Evolutionary conservation across 2,888 invertebrate species (phyloP), one percentile per base, ranked within the genome.

Genomic region (Cybosia mesomella): DNA sequence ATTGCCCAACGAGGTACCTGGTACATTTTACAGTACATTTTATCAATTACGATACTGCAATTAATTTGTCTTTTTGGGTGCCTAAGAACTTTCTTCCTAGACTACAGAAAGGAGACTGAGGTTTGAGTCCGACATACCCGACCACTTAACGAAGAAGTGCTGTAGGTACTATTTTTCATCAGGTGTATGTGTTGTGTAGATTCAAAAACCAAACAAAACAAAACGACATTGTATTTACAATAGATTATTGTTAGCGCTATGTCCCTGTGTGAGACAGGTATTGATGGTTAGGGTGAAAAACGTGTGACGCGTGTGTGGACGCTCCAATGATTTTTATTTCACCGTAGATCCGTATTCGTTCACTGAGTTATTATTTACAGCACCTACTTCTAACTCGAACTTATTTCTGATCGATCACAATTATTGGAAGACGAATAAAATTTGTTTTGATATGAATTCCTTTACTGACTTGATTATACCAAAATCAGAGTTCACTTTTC

Each of bases 201-300:
- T 55, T 22, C 21, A 1, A 13, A 55, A 55, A 58, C n/a, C 10
- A 32, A 62, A 53, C 15, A 62, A 43, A 53, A 62, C 53, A 53
- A 32, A 34, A 34, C 15, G 21, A 34, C 28, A 32, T 34, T 34
- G 53, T 21, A 62, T 54, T 62, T 62, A 60, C 62, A 53, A 62
- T 53, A 61, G 49, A 49, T 32, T 53, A 62, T 54, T 62, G 62
- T 53, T 62, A 21, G 28, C 21, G 53, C 21, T 34, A 22, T 54
- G 15, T 53, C 4, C 21, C 62, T 62, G 62, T 34, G 24, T 54
- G 21, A 21, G 62, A 62, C 62, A 62, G 62, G 21, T 21, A 62
- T 62, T 62, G 53, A 62, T 62, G 62, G 53, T 34, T 32, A 54
- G 34, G 22, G 53, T 22, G 53, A 15, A 49, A 49, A 54, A 54